Conservation (phyloP, 2,797 vertebrate genomes). For the Tokudaia tokunoshimensis region DNA sequence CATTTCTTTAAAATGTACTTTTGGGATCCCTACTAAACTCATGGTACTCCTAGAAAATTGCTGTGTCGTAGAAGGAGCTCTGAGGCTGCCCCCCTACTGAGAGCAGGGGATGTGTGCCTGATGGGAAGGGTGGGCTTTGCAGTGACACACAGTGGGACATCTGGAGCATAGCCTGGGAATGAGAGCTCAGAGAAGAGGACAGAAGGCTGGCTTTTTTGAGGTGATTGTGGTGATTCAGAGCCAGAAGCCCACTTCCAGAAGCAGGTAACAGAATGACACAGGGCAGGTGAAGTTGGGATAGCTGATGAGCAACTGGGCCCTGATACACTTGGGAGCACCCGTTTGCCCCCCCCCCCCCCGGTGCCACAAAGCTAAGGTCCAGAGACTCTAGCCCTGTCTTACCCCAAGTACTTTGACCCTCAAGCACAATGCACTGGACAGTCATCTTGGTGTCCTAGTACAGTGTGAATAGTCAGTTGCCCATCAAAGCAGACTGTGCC, state of each 20-base stretch:
- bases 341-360: no score
- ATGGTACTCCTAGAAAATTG: not conserved
- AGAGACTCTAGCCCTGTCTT: not conserved
- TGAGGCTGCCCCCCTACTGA: not conserved
- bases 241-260: not conserved
- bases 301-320: not conserved
- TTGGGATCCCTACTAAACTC: constrained; percentile 12
- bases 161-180: not conserved
- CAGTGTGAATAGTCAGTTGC: not conserved
- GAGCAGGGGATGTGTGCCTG: not conserved
- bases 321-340: not conserved
- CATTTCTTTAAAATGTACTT: constrained; percentile 53
- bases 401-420: not conserved
- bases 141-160: not conserved
- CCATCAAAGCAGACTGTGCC: no score
- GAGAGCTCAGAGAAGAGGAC: not conserved
- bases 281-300: not conserved
- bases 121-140: not conserved
- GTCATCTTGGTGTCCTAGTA: not conserved
- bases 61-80: not conserved
- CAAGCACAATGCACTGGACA: not conserved
- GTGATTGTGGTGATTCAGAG: not conserved
- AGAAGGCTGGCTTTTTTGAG: not conserved
- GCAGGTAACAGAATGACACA: not conserved
- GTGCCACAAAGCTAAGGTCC: not conserved